A percentile compares a stretch with the other conserved stretches of the same genome.
phyloP scores from a whole-genome alignment of 2,113 vertebrate genomes.

The Lasiurus cinereus region DNA sequence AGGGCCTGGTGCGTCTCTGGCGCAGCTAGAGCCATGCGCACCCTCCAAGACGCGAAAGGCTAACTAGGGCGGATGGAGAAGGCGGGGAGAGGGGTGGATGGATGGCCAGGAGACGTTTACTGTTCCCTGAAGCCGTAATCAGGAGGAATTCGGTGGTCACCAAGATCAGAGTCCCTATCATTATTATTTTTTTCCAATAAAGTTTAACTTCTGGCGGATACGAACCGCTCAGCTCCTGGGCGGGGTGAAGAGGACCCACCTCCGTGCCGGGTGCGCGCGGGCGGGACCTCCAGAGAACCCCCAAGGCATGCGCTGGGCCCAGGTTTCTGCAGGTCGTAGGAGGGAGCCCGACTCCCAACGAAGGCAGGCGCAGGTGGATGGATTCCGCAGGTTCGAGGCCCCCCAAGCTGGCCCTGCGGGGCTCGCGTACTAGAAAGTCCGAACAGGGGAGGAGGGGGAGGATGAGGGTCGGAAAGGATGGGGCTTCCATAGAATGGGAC shows the following conservation, averaged over 20 bases:
- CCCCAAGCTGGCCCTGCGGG: not conserved
- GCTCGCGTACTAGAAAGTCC: not conserved
- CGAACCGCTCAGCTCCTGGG: not conserved
- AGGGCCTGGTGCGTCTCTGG: not conserved
- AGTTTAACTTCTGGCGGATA: not conserved
- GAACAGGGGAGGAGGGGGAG: not conserved
- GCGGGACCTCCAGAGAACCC: too few species aligned
- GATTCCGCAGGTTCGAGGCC: not conserved
- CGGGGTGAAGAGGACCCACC: not conserved
- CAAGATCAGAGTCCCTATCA: not conserved
- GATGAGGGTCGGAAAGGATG: not conserved
- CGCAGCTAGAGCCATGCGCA: not conserved
- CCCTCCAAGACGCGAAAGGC: not conserved
- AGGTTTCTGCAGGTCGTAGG: not conserved
- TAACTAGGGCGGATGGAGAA: not conserved
- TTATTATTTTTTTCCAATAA: not conserved
- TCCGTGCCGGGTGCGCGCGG: not conserved
- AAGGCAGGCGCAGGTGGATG: not conserved
- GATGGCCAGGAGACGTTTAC: not conserved
- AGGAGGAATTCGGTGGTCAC: not conserved
- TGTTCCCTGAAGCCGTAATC: not conserved
- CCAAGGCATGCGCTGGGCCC: accelerated
- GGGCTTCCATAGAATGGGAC: not conserved
- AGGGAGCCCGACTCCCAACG: not conserved
- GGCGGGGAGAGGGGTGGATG: too few species aligned